Percentiles rank a stretch among this genome's conserved stretches.
These are phyloP conservation scores for Brevimyrus niger DNA, from an alignment of 2,113 vertebrate genomes.

Conservation along the genomic window DNA sequence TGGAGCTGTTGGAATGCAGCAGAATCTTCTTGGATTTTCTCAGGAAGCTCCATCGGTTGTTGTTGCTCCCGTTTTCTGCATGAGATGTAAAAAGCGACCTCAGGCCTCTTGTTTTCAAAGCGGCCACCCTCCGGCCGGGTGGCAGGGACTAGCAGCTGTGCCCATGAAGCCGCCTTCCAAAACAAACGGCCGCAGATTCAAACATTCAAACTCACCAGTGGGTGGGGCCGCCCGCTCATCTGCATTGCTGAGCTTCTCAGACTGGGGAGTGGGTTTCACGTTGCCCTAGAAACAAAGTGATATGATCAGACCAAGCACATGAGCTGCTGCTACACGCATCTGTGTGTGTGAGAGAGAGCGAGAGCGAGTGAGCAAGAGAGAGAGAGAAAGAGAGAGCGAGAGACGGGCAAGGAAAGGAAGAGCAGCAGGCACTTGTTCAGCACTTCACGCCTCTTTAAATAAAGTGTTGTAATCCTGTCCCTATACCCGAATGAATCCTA, in stretches of 20 bases:
- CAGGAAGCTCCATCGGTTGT: slow-evolving; percentile 65
- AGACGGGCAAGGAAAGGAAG: not conserved
- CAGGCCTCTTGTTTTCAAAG: not conserved
- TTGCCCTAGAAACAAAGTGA: slow-evolving; percentile 65
- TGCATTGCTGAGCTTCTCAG: slow-evolving; percentile 48
- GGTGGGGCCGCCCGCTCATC: slow-evolving; percentile 56
- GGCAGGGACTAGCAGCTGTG: not conserved
- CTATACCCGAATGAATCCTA: not conserved
- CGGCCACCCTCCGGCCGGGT: not conserved
- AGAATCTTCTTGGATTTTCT: slow-evolving; percentile 55
- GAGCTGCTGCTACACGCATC: slow-evolving; percentile 1
- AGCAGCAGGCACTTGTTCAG: not conserved
- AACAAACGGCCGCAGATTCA: slow-evolving; percentile 20
- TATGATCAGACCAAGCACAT: slow-evolving; percentile 23
- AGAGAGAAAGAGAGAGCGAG: not conserved
- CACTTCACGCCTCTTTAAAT: slow-evolving; percentile 21
- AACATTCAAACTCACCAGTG: slow-evolving; percentile 77
- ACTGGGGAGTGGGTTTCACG: slow-evolving; percentile 48
- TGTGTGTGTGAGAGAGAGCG: slow-evolving; percentile 4
- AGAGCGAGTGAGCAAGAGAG: not conserved
- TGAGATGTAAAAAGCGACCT: not conserved
- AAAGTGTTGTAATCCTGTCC: not conserved
- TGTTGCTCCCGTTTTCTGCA: slow-evolving; percentile 58
- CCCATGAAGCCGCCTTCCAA: not conserved
- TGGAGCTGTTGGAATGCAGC: slow-evolving; percentile 48